Base-by-base conservation (phyloP, 2,797 vertebrate species). In the Acanthopagrus latus region DNA sequence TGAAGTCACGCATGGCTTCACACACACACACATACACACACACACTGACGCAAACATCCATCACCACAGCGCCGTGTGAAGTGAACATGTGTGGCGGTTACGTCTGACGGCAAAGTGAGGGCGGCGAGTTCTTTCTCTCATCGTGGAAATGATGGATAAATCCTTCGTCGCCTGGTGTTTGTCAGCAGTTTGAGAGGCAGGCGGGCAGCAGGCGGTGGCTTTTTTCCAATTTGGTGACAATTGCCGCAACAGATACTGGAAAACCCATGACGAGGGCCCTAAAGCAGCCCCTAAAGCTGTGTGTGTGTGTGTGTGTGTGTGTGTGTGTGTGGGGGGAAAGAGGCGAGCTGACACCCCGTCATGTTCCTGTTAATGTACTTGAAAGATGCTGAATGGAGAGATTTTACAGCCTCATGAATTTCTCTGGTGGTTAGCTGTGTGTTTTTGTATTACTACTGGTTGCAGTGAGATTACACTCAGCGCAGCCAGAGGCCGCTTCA, bases 371-470 rank as follows among this genome's bases (percentile, higher is more conserved):
- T 84, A 82, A 85, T 80, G 66, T 59, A 43, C 66, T 77, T 58
- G 54, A 77, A 76, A 85, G 58, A 86, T 83, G 76, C 86, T 88
- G 71, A 86, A 78, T 65, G 62, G 57, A 70, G 75, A 81, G 20
- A 80, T 65, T 76, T 67, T 50, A 59, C 62, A 73, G 38, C 48
- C 23, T 76, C 23, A 55, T 73, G 54, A 79, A 69, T 68, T 74
- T 74, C 54, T 51, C 43, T 74, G 51, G 25, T 70, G 21, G 62
- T 68, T 81, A 78, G 81, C 23, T 75, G 18, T 80, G 51, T 59
- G 50, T 27, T 33, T 72, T 80, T 76, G 44, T 60, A 58, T 71
- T 62, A 27, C 44, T 11, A 41, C 58, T 25, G 64, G 52, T 64
- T 62, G 21, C 54, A 41, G 66, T 57, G 27, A 23, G 51, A 78